Evolutionary conservation across 2,113 vertebrate genomes (phyloP), one percentile per base, ranked within the genome.

Genomic region (Turdus rufiventris): DNA sequence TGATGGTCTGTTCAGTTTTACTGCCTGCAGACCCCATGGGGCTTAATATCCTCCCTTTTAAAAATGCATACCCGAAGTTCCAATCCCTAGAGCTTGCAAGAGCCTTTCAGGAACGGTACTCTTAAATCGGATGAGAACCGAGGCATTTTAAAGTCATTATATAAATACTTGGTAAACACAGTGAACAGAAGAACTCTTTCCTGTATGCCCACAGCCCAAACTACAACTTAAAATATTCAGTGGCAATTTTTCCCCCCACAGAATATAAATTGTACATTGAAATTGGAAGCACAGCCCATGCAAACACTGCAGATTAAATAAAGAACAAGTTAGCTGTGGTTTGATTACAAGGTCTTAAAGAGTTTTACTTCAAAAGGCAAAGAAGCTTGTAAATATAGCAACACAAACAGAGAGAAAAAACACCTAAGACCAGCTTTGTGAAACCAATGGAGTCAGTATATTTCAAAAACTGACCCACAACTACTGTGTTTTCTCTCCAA

Each of bases 191-290:
- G 60, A 25, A 61, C 14, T n/a, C 19, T 58, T 70, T 80, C 42
- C 20, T 70, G 5, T 53, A 63, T 0, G 1, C 42, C 23, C 66
- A 80, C 77, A 80, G 62, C 28, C 31, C 28, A 70, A 91, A 60
- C 29, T 33, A 33, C 65, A 91, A 45, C 7, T 50, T 89, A 70
- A 83, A 87, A 80, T 67, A 93, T 36, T 67, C 61, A 51, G 31
- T 36, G 66, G 31, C 12, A 53, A 10, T 56, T 16, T 18, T 9
- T 11, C 0, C 5, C 0, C 4, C 10, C 17, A 11, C 15, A 12
- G 19, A 76, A 56, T 56, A 71, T 25, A 77, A 84, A 58, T 66
- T 29, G 29, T 8, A 84, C 16, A 58, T 40, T 34, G 60, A 29
- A 66, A 61, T 2, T 73, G 29, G 47, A 92, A 70, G 34, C 33